Conservation (phyloP, 2,113 vertebrate genomes). For the Ochotona curzoniae region DNA sequence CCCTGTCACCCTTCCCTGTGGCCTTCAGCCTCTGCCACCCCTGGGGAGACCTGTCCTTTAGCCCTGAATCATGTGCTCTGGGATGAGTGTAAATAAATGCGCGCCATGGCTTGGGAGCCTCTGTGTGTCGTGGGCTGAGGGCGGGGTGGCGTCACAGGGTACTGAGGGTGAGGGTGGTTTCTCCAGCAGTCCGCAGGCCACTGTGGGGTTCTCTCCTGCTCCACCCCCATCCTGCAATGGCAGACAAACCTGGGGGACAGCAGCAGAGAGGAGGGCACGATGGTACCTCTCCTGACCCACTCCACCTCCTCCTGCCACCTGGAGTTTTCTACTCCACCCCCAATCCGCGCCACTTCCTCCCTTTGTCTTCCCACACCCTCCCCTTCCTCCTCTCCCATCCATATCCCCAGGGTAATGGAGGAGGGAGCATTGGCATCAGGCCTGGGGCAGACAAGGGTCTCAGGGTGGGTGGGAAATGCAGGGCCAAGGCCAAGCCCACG, state of each 20-base stretch:
- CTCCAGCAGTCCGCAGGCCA: background rate
- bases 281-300: constrained; percentile 67
- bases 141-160: background rate
- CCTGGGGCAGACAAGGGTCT: background rate
- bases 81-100: constrained; percentile 78
- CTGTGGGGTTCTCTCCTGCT: background rate
- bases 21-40: background rate
- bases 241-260: background rate
- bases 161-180: background rate
- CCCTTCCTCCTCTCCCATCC: constrained; percentile 17
- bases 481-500: background rate
- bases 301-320: constrained; percentile 10
- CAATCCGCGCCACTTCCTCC: constrained; percentile 62
- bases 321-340: constrained; percentile 75
- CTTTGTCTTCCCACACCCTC: constrained; percentile 63
- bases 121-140: background rate
- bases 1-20: background rate
- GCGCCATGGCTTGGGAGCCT: constrained; percentile 43
- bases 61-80: constrained; percentile 45
- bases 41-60: background rate
- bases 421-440: background rate
- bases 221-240: constrained; percentile 37
- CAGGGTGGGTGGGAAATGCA: background rate
- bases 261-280: background rate
- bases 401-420: background rate